phyloP scores from a whole-genome alignment of 2,797 vertebrate species.

The Sebastes baramenuke region DNA sequence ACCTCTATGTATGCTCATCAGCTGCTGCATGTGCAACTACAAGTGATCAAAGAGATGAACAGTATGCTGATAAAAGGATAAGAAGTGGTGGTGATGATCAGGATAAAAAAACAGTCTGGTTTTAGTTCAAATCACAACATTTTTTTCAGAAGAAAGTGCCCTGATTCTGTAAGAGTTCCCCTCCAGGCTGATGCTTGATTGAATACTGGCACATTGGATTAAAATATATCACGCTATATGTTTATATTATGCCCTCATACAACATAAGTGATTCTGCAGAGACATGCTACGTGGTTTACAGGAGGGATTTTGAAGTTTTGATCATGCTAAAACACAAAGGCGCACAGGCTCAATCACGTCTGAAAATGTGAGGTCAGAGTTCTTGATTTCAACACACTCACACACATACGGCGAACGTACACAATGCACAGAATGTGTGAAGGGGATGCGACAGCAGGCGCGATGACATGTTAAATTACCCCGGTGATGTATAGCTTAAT shows the following conservation, averaged over 20 bases:
- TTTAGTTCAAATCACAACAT: background rate
- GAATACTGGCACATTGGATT: background rate
- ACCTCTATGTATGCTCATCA: conserved; percentile 75
- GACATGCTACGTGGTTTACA: background rate
- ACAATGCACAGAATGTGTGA: conserved; percentile 57
- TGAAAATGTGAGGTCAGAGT: conserved; percentile 43
- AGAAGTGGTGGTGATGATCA: conserved; percentile 16
- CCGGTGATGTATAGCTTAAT: conserved; percentile 99
- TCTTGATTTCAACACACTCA: conserved; percentile 24
- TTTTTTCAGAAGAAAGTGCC: background rate
- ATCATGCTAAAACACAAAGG: conserved; percentile 35
- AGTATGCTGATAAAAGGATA: conserved; percentile 25
- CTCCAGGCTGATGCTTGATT: background rate
- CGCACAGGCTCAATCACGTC: background rate
- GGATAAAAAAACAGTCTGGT: conserved; percentile 14
- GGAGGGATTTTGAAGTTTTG: conserved; percentile 1
- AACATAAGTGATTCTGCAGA: background rate
- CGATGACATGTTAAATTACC: conserved; percentile 99
- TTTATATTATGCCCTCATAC: background rate
- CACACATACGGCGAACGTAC: conserved; percentile 33
- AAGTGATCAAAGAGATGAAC: conserved; percentile 69
- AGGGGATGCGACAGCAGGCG: conserved; percentile 89
- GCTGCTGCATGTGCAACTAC: conserved; percentile 54
- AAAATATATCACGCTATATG: background rate
- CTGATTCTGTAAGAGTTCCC: background rate